phyloP scores from a whole-genome alignment of 2,888 invertebrate genomes.

The Ochropleura plecta region DNA sequence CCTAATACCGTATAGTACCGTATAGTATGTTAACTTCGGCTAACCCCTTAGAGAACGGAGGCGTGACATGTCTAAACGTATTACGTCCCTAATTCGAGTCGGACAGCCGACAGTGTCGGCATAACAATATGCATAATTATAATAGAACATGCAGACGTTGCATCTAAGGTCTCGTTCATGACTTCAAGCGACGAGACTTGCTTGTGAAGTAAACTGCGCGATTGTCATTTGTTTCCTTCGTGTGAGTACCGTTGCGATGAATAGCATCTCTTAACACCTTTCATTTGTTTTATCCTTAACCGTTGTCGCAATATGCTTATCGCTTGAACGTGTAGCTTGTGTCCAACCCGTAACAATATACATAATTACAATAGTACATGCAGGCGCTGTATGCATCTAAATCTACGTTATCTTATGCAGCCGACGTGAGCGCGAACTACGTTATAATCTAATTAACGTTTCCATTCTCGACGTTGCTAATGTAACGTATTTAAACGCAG shows the following conservation, averaged over 20 bases:
- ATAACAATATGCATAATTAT: slow-evolving; percentile 32
- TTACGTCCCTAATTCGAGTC: slow-evolving; percentile 38
- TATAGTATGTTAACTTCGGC: slow-evolving; percentile 10
- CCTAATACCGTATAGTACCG: too few species aligned
- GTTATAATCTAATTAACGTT: slow-evolving; percentile 56
- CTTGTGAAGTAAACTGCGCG: background rate
- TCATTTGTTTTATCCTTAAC: background rate
- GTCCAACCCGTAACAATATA: slow-evolving; percentile 23
- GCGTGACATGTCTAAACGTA: slow-evolving; percentile 34
- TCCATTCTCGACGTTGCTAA: slow-evolving; percentile 40
- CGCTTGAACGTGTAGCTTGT: background rate
- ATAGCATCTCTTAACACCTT: background rate
- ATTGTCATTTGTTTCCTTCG: background rate
- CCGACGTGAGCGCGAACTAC: slow-evolving; percentile 23
- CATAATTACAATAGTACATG: slow-evolving; percentile 20
- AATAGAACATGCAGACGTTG: background rate
- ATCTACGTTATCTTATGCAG: slow-evolving; percentile 48
- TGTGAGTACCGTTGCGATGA: background rate
- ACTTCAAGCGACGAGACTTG: background rate
- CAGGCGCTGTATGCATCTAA: slow-evolving; percentile 46
- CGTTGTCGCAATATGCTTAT: background rate
- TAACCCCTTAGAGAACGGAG: slow-evolving; percentile 22
- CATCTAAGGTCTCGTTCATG: slow-evolving; percentile 10
- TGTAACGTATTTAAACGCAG: slow-evolving; percentile 33
- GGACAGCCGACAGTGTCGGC: slow-evolving; percentile 28